Evolutionary conservation across 2,797 vertebrate genomes (phyloP).

Genomic region (Hafferia zeledoni): DNA sequence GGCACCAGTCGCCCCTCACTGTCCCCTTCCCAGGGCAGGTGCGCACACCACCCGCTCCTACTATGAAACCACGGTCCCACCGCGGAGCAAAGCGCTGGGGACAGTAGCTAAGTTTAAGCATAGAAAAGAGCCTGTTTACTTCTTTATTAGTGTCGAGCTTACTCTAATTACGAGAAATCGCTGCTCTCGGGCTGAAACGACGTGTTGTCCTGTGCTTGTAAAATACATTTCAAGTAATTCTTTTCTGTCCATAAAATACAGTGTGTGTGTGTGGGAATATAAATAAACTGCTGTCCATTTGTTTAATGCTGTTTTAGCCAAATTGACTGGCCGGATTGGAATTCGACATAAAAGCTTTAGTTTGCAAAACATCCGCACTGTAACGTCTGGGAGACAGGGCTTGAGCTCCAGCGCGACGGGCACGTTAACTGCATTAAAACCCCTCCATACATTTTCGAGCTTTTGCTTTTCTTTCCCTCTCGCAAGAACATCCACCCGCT

Average conservation of each 20-base stretch:
- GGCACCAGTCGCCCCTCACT: background rate
- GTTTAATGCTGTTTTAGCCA: conserved; percentile 68
- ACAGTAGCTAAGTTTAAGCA: background rate
- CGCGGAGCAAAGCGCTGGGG: background rate
- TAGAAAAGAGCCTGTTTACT: background rate
- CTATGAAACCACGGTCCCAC: background rate
- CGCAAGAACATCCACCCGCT: conserved; percentile 35
- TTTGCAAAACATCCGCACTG: conserved; percentile 62
- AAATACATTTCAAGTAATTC: conserved; percentile 46
- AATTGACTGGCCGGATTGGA: conserved; percentile 68
- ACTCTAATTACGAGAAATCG: conserved; percentile 44
- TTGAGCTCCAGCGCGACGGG: conserved; percentile 38
- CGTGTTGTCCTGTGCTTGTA: conserved; percentile 49
- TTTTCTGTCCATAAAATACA: conserved; percentile 30
- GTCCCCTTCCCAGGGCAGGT: background rate
- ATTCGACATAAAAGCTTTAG: conserved; percentile 61
- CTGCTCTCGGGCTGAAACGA: conserved; percentile 39
- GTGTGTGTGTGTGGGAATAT: background rate
- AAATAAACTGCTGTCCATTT: conserved; percentile 59
- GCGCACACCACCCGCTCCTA: background rate
- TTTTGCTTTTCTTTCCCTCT: conserved; percentile 16
- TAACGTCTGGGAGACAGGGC: conserved; percentile 46
- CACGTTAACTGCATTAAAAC: conserved; percentile 53
- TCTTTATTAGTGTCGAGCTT: conserved; percentile 53
- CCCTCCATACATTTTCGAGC: conserved; percentile 27